These are phyloP conservation scores for Bombus superbus DNA, from an alignment of 1,140 invertebrate genomes.

Conservation along the genomic window DNA sequence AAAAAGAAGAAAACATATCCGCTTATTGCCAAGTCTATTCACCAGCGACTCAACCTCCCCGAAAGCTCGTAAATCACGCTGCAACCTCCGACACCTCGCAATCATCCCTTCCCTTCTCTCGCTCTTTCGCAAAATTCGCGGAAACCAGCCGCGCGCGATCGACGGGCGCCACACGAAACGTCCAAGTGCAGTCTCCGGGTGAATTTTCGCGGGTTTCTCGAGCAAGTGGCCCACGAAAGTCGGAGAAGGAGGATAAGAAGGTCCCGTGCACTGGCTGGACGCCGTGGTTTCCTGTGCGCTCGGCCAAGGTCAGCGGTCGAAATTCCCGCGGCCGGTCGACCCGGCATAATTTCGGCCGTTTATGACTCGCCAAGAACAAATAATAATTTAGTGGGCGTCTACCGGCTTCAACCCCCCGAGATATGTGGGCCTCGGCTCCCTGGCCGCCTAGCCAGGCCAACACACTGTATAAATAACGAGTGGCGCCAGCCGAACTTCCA, in stretches of 20 bases:
- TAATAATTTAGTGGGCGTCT: constrained; percentile 81
- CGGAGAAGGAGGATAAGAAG: too few species aligned
- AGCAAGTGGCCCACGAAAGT: neutral
- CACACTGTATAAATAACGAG: constrained; percentile 77
- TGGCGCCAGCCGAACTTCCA: constrained; percentile 77
- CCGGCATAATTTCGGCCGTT: constrained; percentile 78
- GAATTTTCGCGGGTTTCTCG: constrained; percentile 11
- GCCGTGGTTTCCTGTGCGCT: constrained; percentile 45
- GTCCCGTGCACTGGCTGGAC: neutral
- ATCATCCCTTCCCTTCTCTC: neutral
- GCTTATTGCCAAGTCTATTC: too few species aligned
- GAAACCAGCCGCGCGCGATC: neutral
- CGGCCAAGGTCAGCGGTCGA: constrained; percentile 43
- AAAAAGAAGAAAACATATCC: too few species aligned
- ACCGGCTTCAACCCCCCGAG: constrained; percentile 60
- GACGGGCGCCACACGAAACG: constrained; percentile 1
- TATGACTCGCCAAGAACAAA: constrained; percentile 78
- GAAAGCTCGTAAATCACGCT: neutral
- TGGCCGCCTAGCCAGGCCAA: constrained; percentile 10
- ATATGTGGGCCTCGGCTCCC: constrained; percentile 39
- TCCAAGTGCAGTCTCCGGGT: neutral
- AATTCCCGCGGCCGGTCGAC: constrained; percentile 64
- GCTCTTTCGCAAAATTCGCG: neutral
- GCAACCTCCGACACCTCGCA: neutral
- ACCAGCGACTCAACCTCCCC: neutral